These are phyloP conservation scores for Sakesphorus luctuosus DNA, from an alignment of 2,113 vertebrate species.

Conservation along the genomic window DNA sequence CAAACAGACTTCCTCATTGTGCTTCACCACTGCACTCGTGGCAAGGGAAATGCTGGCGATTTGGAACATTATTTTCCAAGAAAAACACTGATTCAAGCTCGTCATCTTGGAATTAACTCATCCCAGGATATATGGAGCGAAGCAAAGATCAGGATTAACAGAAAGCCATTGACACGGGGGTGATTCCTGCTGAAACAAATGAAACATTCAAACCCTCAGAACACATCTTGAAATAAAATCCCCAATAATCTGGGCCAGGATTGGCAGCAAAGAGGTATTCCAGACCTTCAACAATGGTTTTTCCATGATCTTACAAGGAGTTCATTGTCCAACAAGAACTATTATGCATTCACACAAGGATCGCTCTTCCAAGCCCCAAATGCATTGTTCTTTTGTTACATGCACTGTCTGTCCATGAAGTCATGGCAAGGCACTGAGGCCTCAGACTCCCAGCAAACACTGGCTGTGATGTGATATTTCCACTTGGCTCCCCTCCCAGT, in stretches of 20 bases:
- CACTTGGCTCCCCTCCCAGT: slow-evolving; percentile 41
- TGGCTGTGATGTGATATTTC: slow-evolving; percentile 38
- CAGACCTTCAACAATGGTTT: slow-evolving; percentile 22
- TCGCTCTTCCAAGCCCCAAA: slow-evolving; percentile 43
- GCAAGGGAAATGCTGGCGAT: neutral
- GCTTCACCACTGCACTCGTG: neutral
- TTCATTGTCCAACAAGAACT: slow-evolving; percentile 36
- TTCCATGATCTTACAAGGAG: slow-evolving; percentile 65
- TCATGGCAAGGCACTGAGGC: slow-evolving; percentile 53
- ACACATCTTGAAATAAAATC: slow-evolving; percentile 3
- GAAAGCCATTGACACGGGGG: neutral
- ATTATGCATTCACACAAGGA: slow-evolving; percentile 44
- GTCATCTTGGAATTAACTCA: slow-evolving; percentile 26
- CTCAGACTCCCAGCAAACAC: slow-evolving; percentile 61
- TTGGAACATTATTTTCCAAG: slow-evolving; percentile 5
- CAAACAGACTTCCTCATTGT: slow-evolving; percentile 28
- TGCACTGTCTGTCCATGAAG: slow-evolving; percentile 61
- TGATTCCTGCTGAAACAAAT: neutral
- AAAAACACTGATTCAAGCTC: slow-evolving; percentile 27
- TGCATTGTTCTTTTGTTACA: slow-evolving; percentile 64
- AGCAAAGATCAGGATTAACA: neutral
- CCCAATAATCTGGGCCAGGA: neutral
- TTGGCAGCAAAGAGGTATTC: neutral
- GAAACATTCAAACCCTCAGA: neutral
- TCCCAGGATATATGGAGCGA: neutral